Percentiles rank a stretch among this genome's conserved stretches.
These are phyloP conservation scores for Eospalax fontanierii DNA, from an alignment of 2,797 vertebrate genomes.

Conservation along the genomic window DNA sequence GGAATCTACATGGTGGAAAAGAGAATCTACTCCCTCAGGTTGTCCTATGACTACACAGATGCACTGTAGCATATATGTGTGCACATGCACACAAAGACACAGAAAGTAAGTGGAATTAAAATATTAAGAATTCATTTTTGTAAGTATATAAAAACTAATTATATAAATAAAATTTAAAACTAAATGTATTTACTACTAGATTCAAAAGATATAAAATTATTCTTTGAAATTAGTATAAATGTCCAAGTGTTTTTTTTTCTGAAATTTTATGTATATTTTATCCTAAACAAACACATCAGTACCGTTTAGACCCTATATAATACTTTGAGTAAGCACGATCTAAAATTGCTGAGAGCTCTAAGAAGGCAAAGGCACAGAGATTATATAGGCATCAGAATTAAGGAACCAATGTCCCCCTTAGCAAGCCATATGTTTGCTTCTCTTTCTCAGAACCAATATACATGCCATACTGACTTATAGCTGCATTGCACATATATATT, in stretches of 20 bases:
- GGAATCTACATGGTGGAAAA: background rate
- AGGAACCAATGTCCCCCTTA: no score
- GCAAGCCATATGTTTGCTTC: background rate
- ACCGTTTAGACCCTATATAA: slow-evolving; percentile 1
- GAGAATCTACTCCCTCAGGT: background rate
- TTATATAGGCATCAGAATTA: slow-evolving; percentile 36
- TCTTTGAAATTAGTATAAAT: slow-evolving; percentile 49
- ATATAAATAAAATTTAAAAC: background rate
- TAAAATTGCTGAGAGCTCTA: slow-evolving; percentile 66
- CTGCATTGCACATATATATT: background rate
- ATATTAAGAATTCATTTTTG: background rate
- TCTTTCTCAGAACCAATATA: slow-evolving; percentile 12
- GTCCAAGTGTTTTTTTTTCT: slow-evolving; percentile 43
- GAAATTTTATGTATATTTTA: no score
- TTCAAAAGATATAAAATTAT: slow-evolving; percentile 64
- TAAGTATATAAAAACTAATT: slow-evolving; percentile 20
- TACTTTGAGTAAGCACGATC: background rate
- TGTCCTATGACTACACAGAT: background rate
- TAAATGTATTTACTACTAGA: slow-evolving; percentile 46
- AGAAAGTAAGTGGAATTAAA: background rate
- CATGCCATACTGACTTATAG: slow-evolving; percentile 2
- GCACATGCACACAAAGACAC: background rate
- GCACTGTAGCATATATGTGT: accelerated
- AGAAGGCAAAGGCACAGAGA: slow-evolving; percentile 51
- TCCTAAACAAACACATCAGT: no score